These are phyloP conservation scores for Redunca redunca DNA, from an alignment of 2,113 vertebrate genomes.

Conservation along the genomic window DNA sequence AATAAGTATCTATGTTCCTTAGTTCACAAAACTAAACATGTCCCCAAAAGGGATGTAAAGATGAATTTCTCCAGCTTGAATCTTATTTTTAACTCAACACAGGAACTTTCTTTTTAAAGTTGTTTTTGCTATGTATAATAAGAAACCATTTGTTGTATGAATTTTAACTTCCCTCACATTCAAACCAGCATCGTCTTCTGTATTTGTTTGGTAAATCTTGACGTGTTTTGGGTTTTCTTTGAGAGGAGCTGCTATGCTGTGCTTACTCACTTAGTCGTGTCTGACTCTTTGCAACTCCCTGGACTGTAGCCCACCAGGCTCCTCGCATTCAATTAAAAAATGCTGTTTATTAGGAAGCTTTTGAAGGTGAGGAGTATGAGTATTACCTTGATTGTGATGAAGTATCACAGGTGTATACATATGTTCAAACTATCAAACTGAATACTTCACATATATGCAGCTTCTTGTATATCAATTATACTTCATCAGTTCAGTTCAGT, in stretches of 20 bases:
- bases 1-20: neutral
- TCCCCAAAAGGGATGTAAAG: neutral
- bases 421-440: neutral
- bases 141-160: neutral
- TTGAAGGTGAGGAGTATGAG: neutral
- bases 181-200: neutral
- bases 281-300: neutral
- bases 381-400: neutral
- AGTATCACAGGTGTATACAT: neutral
- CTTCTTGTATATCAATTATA: neutral
- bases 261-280: neutral
- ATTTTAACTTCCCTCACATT: neutral
- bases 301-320: neutral
- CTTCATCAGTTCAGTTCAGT: neutral
- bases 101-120: neutral
- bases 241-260: neutral
- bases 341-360: neutral
- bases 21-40: neutral
- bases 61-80: neutral
- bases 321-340: neutral
- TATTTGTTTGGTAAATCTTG: neutral
- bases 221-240: neutral
- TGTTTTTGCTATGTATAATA: neutral
- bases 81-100: neutral
- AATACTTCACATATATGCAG: too few species aligned